Base-by-base conservation (phyloP, 2,888 invertebrate genomes). In the Andrena marginata region DNA sequence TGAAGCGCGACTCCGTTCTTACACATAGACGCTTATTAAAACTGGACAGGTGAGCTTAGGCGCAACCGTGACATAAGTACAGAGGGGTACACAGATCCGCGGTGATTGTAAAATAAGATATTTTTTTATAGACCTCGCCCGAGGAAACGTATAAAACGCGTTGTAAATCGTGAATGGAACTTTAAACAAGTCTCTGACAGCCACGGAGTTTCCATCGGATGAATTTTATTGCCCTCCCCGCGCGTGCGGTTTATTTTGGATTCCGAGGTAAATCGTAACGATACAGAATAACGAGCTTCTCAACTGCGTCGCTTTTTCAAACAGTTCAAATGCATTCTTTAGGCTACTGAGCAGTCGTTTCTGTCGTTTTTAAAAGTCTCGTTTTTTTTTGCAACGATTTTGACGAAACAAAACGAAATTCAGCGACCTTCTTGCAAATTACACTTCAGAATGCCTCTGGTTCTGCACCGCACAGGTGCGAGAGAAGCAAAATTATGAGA, bases 221-320 rank as follows among this genome's bases (percentile, higher is more conserved):
- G 16, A 2, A 16, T 48, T 51, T 75, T 20, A 23, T 23, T 35
- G 23, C 5, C 56, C 0, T 16, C 26, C 16, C 26, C 1, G 13
- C 48, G 16, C 48, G 56, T 10, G 2, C 16, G 13, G 35, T 35
- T 26, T 77, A 75, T 69, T 79, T 69, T 2, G 2, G 31, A 31
- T 63, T 51, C 20, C 20, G 56, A 63, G 8, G 20, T 33, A n/a
- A 54, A 48, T 42, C 16, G 6, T 13, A n/a, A 20, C 20, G 26
- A 77, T 26, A 23, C 35, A 20, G 35, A 35, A 31, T 42, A 42
- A 51, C 23, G 51, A n/a, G 49, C 10, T 29, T 23, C 23, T 13
- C 29, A 74, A 49, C 16, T 23, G 8, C 35, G 31, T 59, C 13
- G 23, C 16, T 67, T 48, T 23, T 20, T 31, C 49, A 7, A 51